phyloP scores from a whole-genome alignment of 2,113 vertebrate genomes.

The Vidua macroura region DNA sequence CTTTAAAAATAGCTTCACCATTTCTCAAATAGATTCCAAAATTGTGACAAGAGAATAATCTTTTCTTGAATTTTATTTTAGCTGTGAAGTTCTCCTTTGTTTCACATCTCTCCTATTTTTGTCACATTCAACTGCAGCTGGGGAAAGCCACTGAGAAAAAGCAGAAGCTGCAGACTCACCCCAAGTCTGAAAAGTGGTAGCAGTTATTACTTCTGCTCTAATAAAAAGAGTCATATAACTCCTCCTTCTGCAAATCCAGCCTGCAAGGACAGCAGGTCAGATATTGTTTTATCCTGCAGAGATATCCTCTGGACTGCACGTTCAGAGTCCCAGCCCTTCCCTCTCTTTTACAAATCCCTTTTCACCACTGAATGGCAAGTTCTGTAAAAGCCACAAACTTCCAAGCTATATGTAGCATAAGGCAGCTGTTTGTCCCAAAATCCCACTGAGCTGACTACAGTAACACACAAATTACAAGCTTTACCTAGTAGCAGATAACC shows the following conservation, averaged over 20 bases:
- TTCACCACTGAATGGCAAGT: constrained; percentile 58
- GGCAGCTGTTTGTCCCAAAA: constrained; percentile 75
- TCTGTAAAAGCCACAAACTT: constrained; percentile 76
- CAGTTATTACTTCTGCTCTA: neutral
- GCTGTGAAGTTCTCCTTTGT: neutral
- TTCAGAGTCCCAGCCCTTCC: neutral
- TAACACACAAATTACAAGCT: constrained; percentile 80
- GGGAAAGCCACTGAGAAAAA: constrained; percentile 5
- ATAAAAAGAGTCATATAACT: neutral
- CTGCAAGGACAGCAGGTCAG: neutral
- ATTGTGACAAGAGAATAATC: neutral
- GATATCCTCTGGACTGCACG: neutral
- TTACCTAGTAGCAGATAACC: constrained; percentile 69
- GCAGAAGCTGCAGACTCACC: neutral
- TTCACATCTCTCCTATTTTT: constrained; percentile 3
- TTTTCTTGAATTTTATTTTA: neutral
- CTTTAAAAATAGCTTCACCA: neutral
- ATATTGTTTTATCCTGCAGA: neutral
- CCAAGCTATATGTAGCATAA: constrained; percentile 76
- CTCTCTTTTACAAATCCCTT: neutral
- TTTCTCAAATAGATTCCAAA: neutral
- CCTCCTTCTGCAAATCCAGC: neutral
- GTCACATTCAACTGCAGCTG: neutral
- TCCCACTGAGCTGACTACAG: constrained; percentile 75
- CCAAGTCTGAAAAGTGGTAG: neutral